Base-by-base conservation (phyloP, 2,113 vertebrate species). In the Taurulus bubalis region DNA sequence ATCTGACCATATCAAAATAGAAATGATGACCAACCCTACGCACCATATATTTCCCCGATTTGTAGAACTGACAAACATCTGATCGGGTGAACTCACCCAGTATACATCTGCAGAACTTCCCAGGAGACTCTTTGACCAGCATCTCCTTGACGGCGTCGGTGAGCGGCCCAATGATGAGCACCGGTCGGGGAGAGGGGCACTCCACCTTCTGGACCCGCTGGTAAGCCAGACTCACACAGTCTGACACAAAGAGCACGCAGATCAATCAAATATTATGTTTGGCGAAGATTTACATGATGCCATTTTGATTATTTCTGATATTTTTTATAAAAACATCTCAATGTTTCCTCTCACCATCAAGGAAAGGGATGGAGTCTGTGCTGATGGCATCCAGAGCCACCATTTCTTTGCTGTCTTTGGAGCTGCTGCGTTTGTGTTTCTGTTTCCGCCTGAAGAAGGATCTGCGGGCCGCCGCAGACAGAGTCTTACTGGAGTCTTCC, bases 81-180 rank as follows among this genome's bases (percentile, higher is more conserved):
- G 36, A 78, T 14, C 20, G 71, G 2, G 6, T 40, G 7, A 81
- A 81, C 90, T 95, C 88, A 99, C 98, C 98, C 24, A 98, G 95
- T 28, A 98, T 94, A 90, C 98, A 99, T 91, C 97, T 96, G 93
- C 97, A 98, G 94, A 99, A 99, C 91, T 97, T 99, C 80, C 96
- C 95, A 0, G 98, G 97, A 1, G 96, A 97, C 90, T 99, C 97
- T 63, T 98, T 98, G 70, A 99, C 95, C 89, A 99, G 90, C 97
- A 99, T 99, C 86, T 99, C 98, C 93, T 99, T 99, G 85, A 98
- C 96, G n/a, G 98, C 95, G 64, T 99, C 98, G 79, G 97, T 95
- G 78, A 99, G 95, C 7, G 98, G 98, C 20, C 98, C 98, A 3
- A 99, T 94, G 83, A 99, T 92, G 73, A 99, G 96, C 8, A 99